Base-by-base conservation (phyloP, 1,140 invertebrate genomes). In the Samia ricini region DNA sequence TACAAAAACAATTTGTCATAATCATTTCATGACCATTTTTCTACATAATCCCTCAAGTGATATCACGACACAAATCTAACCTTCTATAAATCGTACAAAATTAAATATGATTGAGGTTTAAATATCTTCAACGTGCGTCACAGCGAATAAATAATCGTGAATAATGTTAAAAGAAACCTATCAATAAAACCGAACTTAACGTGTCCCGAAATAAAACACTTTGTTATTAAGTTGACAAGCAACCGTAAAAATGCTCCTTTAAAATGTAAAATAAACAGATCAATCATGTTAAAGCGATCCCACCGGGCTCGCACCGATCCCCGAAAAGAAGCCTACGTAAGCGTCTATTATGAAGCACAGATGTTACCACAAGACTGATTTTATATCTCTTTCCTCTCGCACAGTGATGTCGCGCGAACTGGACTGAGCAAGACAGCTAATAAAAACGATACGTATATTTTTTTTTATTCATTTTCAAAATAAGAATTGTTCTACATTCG, bases 251-350 rank as follows among this genome's bases (percentile, higher is more conserved):
- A 90, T 90, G 85, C 81, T 84, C 83, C 81, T 90, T 88, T 90
- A 88, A 90, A 90, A 90, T 90, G 85, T 89, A 87, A 90, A 90
- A 90, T 90, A 90, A 90, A 90, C 88, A 88, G 88, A 90, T 90
- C 88, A 90, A 90, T 90, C 88, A 90, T 90, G 81, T 88, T 89
- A 85, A 88, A 88, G 79, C 78, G 83, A 89, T 88, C 85, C 88
- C 85, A 85, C 85, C 83, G 85, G 88, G 86, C 79, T 85, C 77
- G 81, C 64, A 67, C 69, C 69, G 71, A 85, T 85, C 83, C 83
- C 81, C 85, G 85, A 87, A 88, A 90, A 88, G 88, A 88, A 86
- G 82, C 83, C 85, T 87, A 87, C 82, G 84, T 88, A 87, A 89
- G 85, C 87, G 77, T 88, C 88, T 90, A 88, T 90, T 88, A 88